Percentiles rank a stretch among this genome's conserved stretches.
These are phyloP conservation scores for Euphonia xanthogaster DNA, from an alignment of 2,797 vertebrate species.

Conservation along the genomic window DNA sequence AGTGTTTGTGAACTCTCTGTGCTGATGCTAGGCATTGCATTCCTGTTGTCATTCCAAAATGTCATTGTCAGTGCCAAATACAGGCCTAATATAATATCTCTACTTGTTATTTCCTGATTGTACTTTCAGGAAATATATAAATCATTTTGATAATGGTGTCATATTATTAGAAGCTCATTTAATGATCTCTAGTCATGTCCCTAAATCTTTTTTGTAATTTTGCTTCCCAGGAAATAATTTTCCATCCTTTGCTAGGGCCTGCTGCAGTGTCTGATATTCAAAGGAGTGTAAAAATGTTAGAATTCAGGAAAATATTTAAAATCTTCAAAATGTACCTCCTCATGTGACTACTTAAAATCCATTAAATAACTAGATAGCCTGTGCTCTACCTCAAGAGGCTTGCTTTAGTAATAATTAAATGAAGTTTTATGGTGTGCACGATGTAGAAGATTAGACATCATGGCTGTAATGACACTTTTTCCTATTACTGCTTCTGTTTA, in stretches of 20 bases:
- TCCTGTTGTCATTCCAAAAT: background rate
- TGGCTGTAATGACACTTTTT: background rate
- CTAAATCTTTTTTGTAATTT: background rate
- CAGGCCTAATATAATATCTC: background rate
- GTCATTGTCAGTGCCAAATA: background rate
- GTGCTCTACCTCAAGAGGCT: background rate
- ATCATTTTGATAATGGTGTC: background rate
- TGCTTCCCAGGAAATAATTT: background rate
- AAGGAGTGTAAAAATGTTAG: background rate
- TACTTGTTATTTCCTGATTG: background rate
- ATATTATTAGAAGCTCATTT: background rate
- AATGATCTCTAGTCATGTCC: background rate
- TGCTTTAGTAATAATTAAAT: background rate
- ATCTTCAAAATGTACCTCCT: background rate
- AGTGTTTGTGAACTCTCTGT: background rate
- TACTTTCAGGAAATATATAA: background rate
- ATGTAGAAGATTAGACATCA: background rate
- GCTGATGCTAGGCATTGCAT: background rate
- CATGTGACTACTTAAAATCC: background rate
- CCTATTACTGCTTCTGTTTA: background rate
- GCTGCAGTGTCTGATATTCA: background rate
- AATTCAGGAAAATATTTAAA: background rate
- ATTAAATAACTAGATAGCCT: background rate
- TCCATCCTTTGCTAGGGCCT: background rate
- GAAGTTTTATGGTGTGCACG: background rate